phyloP scores from a whole-genome alignment of 2,888 invertebrate species.

The Eupithecia centaureata region DNA sequence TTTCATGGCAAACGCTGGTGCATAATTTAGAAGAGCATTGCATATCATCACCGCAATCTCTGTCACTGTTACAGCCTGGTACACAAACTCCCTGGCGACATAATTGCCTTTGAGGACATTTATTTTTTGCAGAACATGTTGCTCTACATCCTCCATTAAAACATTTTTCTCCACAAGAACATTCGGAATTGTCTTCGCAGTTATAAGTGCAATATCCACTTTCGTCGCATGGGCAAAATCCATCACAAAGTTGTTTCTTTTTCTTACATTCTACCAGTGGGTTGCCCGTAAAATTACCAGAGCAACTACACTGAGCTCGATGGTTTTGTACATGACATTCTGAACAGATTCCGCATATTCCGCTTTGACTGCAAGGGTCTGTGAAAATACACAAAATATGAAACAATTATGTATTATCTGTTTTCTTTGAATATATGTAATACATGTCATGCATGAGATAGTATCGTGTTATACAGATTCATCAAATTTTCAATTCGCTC shows the following conservation, averaged over 20 bases:
- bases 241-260: slow-evolving; percentile 89
- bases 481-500: background rate
- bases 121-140: slow-evolving; percentile 87
- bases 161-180: slow-evolving; percentile 93
- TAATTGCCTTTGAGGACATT: slow-evolving; percentile 90
- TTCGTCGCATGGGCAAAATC: slow-evolving; percentile 91
- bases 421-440: background rate
- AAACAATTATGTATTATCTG: background rate
- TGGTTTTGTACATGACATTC: slow-evolving; percentile 92
- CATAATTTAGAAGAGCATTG: slow-evolving; percentile 88
- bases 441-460: background rate
- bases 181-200: slow-evolving; percentile 87
- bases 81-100: slow-evolving; percentile 89
- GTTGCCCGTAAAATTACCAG: slow-evolving; percentile 91
- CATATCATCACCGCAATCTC: slow-evolving; percentile 91
- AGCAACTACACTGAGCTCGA: slow-evolving; percentile 93
- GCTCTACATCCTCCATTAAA: slow-evolving; percentile 88
- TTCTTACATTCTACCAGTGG: slow-evolving; percentile 90
- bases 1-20: slow-evolving; percentile 86
- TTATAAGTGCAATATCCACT: slow-evolving; percentile 90
- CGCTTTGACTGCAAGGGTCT: slow-evolving; percentile 91
- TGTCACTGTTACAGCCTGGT: slow-evolving; percentile 91
- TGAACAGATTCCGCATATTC: slow-evolving; percentile 92
- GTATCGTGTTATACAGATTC: background rate
- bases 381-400: slow-evolving; percentile 17